A percentile compares a stretch with the other conserved stretches of the same genome.
Evolutionary conservation across 35 echinoderm and acorn worm genomes (phyloP).

Genomic region (Strongylocentrotus purpuratus): DNA sequence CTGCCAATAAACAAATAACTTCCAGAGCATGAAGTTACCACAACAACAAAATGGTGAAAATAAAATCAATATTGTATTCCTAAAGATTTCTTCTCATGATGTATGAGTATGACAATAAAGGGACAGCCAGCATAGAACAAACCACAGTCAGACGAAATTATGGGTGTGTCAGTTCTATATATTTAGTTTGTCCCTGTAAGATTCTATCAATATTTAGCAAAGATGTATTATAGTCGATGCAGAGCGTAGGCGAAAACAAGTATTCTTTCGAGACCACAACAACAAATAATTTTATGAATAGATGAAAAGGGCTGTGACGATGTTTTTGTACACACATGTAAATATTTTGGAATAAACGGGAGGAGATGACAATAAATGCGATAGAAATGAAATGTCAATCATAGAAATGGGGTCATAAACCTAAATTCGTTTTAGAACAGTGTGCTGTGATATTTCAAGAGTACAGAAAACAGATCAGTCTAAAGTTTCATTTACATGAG

Average conservation of each 20-base stretch:
- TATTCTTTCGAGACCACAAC: not conserved
- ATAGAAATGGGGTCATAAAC: not conserved
- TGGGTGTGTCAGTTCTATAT: not conserved
- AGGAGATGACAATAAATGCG: too few species aligned
- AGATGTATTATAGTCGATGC: not conserved
- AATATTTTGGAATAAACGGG: not conserved
- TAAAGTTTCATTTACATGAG: too few species aligned
- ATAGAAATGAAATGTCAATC: not conserved
- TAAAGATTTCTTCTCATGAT: not conserved
- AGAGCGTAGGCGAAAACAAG: not conserved
- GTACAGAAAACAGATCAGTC: too few species aligned
- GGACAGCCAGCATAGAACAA: not conserved
- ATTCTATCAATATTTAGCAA: not conserved
- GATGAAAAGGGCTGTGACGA: not conserved
- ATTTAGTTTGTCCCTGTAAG: not conserved
- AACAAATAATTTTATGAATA: not conserved
- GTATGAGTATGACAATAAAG: not conserved
- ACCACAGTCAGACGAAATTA: not conserved
- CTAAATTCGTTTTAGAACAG: not conserved
- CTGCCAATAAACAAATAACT: not conserved
- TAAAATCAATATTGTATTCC: not conserved
- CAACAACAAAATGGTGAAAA: not conserved
- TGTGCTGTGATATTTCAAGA: too few species aligned
- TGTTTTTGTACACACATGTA: not conserved
- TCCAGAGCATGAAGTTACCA: not conserved